Conservation (phyloP, 2,797 vertebrate genomes). For the Urosaurus nigricauda region DNA sequence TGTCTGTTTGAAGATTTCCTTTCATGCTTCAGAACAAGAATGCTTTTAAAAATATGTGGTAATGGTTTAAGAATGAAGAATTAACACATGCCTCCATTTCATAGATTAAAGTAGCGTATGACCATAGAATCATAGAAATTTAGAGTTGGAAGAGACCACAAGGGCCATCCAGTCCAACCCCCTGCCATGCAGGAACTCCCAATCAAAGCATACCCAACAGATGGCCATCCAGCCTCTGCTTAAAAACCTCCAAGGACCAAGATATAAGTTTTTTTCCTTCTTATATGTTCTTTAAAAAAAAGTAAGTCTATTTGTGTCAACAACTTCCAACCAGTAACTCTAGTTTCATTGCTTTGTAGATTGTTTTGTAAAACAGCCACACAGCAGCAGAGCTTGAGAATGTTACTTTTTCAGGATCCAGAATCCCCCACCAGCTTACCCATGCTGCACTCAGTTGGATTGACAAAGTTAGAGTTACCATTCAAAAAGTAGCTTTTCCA, state of each 20-base stretch:
- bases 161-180: too few relatives aligned
- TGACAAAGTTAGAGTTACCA: too few relatives aligned
- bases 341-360: constrained; percentile 2
- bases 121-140: too few relatives aligned
- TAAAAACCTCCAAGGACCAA: too few relatives aligned
- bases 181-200: too few relatives aligned
- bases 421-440: too few relatives aligned
- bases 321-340: neutral
- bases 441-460: too few relatives aligned
- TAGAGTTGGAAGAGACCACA: too few relatives aligned
- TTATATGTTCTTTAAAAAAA: neutral
- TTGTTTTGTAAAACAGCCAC: neutral
- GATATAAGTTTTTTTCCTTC: neutral
- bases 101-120: neutral
- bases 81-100: neutral
- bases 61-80: constrained; percentile 24
- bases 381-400: neutral
- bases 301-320: neutral
- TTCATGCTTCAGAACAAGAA: constrained; percentile 4
- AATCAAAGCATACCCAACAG: too few relatives aligned
- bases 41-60: constrained; percentile 34
- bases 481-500: too few relatives aligned
- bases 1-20: constrained; percentile 10
- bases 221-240: too few relatives aligned
- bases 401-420: neutral